A percentile compares a stretch with the other conserved stretches of the same genome.
Evolutionary conservation across 1,140 invertebrate genomes (phyloP).

Genomic region (Lamellibrachia luymesi): DNA sequence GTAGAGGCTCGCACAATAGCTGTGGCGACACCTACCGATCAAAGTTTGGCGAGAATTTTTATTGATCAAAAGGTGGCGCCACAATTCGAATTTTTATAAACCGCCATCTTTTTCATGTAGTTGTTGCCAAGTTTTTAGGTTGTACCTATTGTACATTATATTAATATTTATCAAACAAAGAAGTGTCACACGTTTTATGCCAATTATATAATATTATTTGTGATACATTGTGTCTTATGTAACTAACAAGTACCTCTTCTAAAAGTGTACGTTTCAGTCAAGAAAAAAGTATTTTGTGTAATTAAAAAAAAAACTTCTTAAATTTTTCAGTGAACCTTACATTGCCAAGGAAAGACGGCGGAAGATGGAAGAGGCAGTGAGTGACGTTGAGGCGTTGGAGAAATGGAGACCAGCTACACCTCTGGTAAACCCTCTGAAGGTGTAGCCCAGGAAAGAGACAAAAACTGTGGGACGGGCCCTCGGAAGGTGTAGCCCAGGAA

Average conservation of each 20-base stretch:
- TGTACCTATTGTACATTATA: too few species aligned
- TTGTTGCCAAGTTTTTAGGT: too few species aligned
- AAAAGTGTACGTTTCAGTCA: too few species aligned
- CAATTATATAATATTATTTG: too few species aligned
- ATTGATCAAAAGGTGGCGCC: not conserved
- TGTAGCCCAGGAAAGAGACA: not conserved
- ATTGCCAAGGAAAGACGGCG: not conserved
- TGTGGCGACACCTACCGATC: not conserved
- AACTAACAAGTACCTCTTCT: too few species aligned
- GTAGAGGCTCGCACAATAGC: not conserved
- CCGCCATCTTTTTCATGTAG: too few species aligned
- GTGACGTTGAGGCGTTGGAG: not conserved
- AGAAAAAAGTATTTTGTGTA: too few species aligned
- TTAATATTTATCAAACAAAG: too few species aligned
- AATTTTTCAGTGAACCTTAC: not conserved
- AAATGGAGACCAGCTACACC: not conserved
- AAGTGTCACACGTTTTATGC: too few species aligned
- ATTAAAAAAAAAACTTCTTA: not conserved
- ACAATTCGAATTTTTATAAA: not conserved
- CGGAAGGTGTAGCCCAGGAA: not conserved
- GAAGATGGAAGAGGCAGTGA: not conserved
- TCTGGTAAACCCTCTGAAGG: not conserved
- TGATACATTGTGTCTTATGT: too few species aligned
- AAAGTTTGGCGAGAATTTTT: not conserved
- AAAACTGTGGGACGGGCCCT: not conserved